Evolutionary conservation across 2,888 invertebrate genomes (phyloP), one percentile per base, ranked within the genome.

Genomic region (Loripinus fragilis): DNA sequence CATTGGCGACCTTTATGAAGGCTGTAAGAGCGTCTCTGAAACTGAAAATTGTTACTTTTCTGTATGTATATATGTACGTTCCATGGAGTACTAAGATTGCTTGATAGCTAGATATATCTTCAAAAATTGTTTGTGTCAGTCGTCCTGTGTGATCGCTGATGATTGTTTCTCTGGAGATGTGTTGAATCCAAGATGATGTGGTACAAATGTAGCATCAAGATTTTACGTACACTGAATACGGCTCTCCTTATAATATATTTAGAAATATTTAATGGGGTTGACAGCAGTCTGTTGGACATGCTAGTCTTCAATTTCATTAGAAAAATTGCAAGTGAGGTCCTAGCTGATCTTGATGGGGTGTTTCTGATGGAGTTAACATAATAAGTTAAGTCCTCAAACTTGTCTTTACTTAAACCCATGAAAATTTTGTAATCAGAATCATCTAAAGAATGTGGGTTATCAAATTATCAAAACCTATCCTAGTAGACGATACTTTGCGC

Each of bases 41-140:
- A 85, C 0, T 30, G 5, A 35, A 81, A 83, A 42, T 85, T 76
- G 45, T 74, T 69, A n/a, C 70, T 73, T 38, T 85, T 82, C 0
- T 82, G n/a, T 15, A 82, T 80, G n/a, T n/a, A 41, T 77, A 85
- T 20, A 80, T 81, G 35, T 80, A 85, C n/a, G 81, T 85, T 3
- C 81, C 81, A 70, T 83, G 81, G 12, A 83, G n/a, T 2, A 80
- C 83, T 7, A 85, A 42, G n/a, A 80, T 83, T n/a, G 67, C 52
- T 42, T 45, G 67, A 8, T 71, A 1, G 0, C 78, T 41, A 30
- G 42, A 38, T n/a, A n/a, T n/a, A 33, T 20, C 67, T n/a, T 35
- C 69, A n/a, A 85, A 69, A 25, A 83, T 41, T 12, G 70, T 41
- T 52, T 78, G 55, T 25, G 83, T 78, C 17, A 85, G 42, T 15